Evolutionary conservation across 2,113 vertebrate genomes (phyloP), one percentile per base, ranked within the genome.

Genomic region (Mus spicilegus): DNA sequence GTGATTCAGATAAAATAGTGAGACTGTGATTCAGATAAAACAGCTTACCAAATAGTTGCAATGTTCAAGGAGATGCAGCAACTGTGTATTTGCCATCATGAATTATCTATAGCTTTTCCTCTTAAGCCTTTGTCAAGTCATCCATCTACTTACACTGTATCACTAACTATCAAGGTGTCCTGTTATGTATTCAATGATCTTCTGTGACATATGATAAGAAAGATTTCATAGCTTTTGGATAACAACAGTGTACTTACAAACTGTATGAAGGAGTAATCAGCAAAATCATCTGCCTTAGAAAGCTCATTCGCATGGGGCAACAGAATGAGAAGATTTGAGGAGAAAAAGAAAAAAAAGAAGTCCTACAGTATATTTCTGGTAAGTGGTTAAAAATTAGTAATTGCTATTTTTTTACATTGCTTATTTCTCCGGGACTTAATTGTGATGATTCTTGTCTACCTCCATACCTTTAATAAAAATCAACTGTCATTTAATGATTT

Each of bases 381-480:
- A 80, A 80, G 77, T 8, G 56, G 5, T 36, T 69, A 14, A 16
- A 17, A 58, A 16, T 49, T 30, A 54, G 26, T 26, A 54, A 56
- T 4, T 13, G 39, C 10, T 6, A 2, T 26, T 26, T 51, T 51
- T 42, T 93, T 14, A 70, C 8, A 82, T 69, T 46, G 2, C 42
- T 84, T 67, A 77, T 49, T 82, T 84, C 0, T 11, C 36, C 42
- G 67, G 13, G 0, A 6, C 16, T 82, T 1, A 26, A 51, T 3
- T 78, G 33, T 87, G n/a, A 58, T 30, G 42, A 58, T 17, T 58
- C 42, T 91, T 80, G 28, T 24, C 51, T 82, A 80, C 24, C 28
- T 26, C 22, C 12, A 73, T 87, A 88, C 17, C 9, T 80, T 89
- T 69, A 80, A 67, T 51, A n/a, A 91, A 85, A 91, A 86, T 69